Base-by-base conservation (phyloP, 2,113 vertebrate species). In the Paracanthobrama guichenoti region DNA sequence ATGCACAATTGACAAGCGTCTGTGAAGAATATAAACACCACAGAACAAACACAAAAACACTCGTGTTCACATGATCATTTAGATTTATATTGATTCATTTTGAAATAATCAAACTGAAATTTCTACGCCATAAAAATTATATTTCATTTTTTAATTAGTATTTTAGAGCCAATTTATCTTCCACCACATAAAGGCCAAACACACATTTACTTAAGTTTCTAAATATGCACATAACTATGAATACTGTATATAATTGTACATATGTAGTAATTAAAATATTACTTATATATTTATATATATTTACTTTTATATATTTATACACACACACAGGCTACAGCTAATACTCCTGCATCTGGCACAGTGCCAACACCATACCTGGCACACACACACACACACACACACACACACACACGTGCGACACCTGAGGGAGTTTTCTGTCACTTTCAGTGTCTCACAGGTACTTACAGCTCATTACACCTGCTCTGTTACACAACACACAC, bases 381-480 rank as follows among this genome's bases (percentile, higher is more conserved):
- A 60, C 80, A 79, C 85, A 72, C 84, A 81, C 84, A 71, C 85
- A 81, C 84, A 81, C 79, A 82, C 85, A 86, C 79, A 69, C 59
- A 73, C 84, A 79, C 77, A 64, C 84, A 62, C 84, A 64, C 76
- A 69, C 35, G 10, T 5, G n/a, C 92, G 89, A 89, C 90, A 96
- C 95, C 95, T 93, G 93, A 92, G 96, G 96, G 96, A 96, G 91
- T 95, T 94, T 91, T 85, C 89, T 89, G 81, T 71, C 39, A 24
- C 95, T 95, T 96, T 96, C 95, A 1, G 94, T 92, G 92, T 96
- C 95, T 88, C 89, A 95, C 95, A 96, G 96, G 96, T 98, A 96
- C 96, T 98, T 97, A 95, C 90, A 91, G 92, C 92, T 96, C 96
- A 98, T 98, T 97, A 98, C 94, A 91, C 93, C 92, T 96, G 95